These are phyloP conservation scores for Podarcis lilfordi DNA, from an alignment of 2,797 vertebrate species.

Conservation along the genomic window DNA sequence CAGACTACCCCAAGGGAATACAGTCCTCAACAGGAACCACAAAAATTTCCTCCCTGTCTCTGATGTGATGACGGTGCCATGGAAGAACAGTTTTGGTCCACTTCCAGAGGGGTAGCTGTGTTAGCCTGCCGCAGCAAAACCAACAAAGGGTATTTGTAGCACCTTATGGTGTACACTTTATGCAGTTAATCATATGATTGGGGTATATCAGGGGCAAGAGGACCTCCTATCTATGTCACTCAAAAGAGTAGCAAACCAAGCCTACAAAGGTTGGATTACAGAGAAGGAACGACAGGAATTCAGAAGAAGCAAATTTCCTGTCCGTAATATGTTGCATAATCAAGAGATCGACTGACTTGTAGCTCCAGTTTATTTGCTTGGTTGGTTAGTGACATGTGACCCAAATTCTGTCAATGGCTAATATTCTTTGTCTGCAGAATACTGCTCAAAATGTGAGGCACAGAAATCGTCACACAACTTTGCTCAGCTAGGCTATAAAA, in stretches of 20 bases:
- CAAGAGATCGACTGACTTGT: background rate
- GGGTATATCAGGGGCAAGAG: background rate
- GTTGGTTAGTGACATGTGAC: background rate
- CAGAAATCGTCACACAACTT: constrained; percentile 42
- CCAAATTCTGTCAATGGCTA: constrained; percentile 28
- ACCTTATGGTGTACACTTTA: background rate
- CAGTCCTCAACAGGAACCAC: background rate
- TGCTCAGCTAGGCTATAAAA: constrained; percentile 26
- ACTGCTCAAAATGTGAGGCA: constrained; percentile 47
- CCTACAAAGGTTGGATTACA: background rate
- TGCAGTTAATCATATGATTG: background rate
- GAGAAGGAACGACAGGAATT: background rate
- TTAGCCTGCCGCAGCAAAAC: background rate
- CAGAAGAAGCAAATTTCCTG: background rate
- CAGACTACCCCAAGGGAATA: background rate
- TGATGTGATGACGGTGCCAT: background rate
- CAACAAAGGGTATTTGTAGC: background rate
- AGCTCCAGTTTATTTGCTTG: background rate
- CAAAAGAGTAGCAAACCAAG: background rate
- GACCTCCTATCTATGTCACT: background rate
- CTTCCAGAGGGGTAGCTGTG: background rate
- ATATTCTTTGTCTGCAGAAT: constrained; percentile 42
- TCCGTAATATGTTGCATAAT: background rate
- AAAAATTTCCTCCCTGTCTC: background rate
- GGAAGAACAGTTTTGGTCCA: background rate